Evolutionary conservation across 2,797 vertebrate species (phyloP).

Genomic region (Phrynocephalus forsythii): DNA sequence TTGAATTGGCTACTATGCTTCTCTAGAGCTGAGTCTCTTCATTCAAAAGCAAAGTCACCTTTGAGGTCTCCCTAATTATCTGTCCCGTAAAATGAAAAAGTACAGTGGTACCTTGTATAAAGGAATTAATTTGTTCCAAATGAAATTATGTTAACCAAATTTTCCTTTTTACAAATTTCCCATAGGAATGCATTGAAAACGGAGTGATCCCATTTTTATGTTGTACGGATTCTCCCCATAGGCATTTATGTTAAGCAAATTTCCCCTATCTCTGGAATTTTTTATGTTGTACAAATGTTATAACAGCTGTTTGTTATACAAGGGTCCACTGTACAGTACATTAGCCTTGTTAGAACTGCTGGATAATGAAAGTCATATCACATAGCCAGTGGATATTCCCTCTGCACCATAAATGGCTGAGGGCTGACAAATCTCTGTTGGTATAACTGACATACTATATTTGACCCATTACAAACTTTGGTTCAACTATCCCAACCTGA

Average conservation of each 20-base stretch:
- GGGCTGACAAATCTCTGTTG: neutral
- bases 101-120: neutral
- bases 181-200: too few relatives aligned
- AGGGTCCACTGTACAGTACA: neutral
- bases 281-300: too few relatives aligned
- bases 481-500: neutral
- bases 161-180: too few relatives aligned
- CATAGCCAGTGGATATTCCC: neutral
- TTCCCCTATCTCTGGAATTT: too few relatives aligned
- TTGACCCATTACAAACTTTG: neutral
- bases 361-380: neutral
- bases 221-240: too few relatives aligned
- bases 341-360: neutral
- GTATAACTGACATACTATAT: neutral
- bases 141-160: too few relatives aligned
- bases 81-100: neutral
- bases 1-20: neutral
- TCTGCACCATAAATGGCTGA: neutral
- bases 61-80: neutral
- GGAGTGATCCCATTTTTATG: too few relatives aligned
- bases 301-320: too few relatives aligned
- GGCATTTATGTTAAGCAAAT: too few relatives aligned
- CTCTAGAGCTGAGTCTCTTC: slow-evolving; percentile 2
- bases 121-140: too few relatives aligned
- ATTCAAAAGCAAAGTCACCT: slow-evolving; percentile 22